Evolutionary conservation across 2,113 vertebrate species (phyloP).

Genomic region (Varanus komodoensis): DNA sequence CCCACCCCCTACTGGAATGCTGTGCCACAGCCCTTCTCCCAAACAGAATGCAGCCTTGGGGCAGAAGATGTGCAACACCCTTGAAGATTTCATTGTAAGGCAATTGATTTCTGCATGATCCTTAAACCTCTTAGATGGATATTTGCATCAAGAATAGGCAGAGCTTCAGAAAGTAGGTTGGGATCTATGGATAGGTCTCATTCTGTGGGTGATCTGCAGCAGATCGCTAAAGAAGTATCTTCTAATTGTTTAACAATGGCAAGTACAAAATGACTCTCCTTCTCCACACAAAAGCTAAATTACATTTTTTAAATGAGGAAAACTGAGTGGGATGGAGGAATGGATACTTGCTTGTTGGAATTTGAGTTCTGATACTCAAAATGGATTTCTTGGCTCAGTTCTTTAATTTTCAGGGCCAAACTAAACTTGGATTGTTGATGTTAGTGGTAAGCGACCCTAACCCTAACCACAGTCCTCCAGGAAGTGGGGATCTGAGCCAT

Average conservation of each 20-base stretch:
- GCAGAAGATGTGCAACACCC: no score
- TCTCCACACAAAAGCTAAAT: neutral
- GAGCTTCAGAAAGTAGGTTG: neutral
- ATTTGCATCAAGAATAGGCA: no score
- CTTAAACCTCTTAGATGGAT: no score
- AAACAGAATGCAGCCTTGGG: no score
- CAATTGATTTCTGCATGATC: no score
- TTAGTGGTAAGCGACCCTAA: no score
- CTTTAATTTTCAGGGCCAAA: no score
- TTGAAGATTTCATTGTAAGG: neutral
- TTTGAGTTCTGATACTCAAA: neutral
- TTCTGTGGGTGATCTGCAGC: neutral
- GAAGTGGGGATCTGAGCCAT: no score
- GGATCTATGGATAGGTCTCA: neutral
- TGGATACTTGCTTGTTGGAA: neutral
- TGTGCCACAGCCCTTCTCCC: no score
- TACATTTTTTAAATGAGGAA: neutral
- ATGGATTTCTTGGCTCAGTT: neutral
- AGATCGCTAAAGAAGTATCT: neutral
- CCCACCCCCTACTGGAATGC: no score
- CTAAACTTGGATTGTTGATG: no score
- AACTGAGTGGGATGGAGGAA: neutral
- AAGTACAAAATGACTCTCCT: neutral
- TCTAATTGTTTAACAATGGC: neutral
- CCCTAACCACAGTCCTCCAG: no score